A percentile compares a stretch with the other conserved stretches of the same genome.
phyloP scores from a whole-genome alignment of 2,113 vertebrate species.

The Corythornis cristatus region DNA sequence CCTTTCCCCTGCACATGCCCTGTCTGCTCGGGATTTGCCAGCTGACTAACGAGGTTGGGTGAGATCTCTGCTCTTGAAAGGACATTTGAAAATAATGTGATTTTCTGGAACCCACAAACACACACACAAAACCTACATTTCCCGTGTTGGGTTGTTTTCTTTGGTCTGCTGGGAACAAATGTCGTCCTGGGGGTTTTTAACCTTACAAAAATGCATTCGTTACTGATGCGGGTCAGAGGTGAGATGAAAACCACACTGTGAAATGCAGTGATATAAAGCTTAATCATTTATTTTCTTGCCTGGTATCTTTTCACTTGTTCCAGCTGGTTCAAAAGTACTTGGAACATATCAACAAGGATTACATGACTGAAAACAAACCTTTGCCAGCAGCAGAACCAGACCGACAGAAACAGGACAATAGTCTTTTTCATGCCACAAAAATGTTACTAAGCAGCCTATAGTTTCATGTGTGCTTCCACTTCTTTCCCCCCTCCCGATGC shows the following conservation, averaged over 20 bases:
- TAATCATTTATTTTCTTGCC: slow-evolving; percentile 42
- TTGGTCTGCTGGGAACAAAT: slow-evolving; percentile 3
- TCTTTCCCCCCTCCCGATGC: neutral
- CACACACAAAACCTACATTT: neutral
- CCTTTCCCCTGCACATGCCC: neutral
- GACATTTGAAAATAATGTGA: slow-evolving; percentile 1
- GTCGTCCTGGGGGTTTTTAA: neutral
- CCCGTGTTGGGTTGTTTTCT: neutral
- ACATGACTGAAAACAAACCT: slow-evolving; percentile 12
- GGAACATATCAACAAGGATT: neutral
- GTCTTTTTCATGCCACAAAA: slow-evolving; percentile 44
- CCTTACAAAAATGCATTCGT: neutral
- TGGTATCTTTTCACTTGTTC: slow-evolving; percentile 4
- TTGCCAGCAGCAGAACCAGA: neutral
- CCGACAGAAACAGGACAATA: slow-evolving; percentile 43
- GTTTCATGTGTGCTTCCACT: neutral
- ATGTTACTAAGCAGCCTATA: neutral
- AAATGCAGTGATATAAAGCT: slow-evolving; percentile 36
- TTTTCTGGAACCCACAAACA: neutral
- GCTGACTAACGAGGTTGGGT: slow-evolving; percentile 24
- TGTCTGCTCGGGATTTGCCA: neutral
- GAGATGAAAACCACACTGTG: slow-evolving; percentile 10
- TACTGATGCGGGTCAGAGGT: neutral
- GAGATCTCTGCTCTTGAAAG: neutral
- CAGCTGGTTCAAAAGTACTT: slow-evolving; percentile 6